These are phyloP conservation scores for Okamejei kenojei DNA, from an alignment of 2,797 vertebrate genomes.

Conservation along the genomic window DNA sequence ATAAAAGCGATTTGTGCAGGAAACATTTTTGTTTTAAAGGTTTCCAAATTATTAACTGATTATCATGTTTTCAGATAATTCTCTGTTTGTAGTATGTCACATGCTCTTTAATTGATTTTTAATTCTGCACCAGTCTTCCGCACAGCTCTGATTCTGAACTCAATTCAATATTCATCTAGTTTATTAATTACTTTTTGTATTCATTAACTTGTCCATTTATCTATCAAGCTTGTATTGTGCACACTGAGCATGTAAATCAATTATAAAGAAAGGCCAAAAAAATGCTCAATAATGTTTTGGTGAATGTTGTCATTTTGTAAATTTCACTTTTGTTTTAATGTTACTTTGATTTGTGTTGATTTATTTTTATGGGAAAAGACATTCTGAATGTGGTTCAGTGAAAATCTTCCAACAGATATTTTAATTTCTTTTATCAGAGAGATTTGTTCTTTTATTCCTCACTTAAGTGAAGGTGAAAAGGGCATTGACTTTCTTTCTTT, in stretches of 20 bases:
- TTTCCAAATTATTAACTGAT: background rate
- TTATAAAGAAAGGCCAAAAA: too few relatives aligned
- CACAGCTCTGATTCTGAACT: background rate
- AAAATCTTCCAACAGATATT: background rate
- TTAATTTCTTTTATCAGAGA: conserved; percentile 1
- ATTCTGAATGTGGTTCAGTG: background rate
- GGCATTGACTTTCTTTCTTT: conserved; percentile 31
- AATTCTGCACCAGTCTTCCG: too few relatives aligned
- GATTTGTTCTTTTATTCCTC: conserved; percentile 10
- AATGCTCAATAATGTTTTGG: background rate
- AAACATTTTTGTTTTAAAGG: background rate
- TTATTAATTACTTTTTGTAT: background rate
- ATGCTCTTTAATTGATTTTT: background rate
- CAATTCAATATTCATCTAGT: background rate
- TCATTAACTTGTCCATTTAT: background rate
- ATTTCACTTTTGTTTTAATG: background rate
- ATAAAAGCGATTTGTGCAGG: background rate
- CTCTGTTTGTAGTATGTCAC: background rate
- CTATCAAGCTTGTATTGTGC: background rate
- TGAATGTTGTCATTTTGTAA: background rate
- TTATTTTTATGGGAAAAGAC: background rate
- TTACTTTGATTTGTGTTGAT: background rate
- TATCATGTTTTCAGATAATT: background rate
- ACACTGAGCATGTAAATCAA: background rate
- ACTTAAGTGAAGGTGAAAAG: conserved; percentile 8